Conservation (phyloP, 2,797 vertebrate species). For the Ficedula albicollis region DNA sequence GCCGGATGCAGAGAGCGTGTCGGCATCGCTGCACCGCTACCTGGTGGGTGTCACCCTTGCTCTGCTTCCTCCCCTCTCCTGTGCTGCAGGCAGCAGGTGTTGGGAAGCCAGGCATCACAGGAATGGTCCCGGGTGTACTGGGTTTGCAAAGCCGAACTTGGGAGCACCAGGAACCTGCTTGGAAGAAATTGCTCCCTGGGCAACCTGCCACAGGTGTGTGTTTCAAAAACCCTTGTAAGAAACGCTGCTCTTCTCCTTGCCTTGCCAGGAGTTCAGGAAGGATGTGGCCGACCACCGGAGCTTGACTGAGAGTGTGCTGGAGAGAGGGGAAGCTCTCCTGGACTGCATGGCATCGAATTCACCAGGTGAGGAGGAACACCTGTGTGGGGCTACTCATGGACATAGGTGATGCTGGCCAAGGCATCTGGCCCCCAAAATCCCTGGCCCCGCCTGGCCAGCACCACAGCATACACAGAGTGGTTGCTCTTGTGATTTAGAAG, state of each 20-base stretch:
- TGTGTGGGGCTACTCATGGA: background rate
- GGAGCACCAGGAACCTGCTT: background rate
- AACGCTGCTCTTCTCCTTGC: background rate
- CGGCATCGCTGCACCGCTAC: conserved; percentile 81
- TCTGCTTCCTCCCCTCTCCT: background rate
- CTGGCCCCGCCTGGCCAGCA: background rate
- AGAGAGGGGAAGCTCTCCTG: conserved; percentile 85
- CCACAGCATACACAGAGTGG: rapidly evolving
- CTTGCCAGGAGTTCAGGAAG: conserved; percentile 84
- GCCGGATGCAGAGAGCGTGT: conserved; percentile 71
- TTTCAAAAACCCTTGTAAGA: background rate
- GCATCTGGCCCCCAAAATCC: background rate
- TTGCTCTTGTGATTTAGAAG: background rate
- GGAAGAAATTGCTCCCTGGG: background rate
- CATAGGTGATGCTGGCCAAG: background rate
- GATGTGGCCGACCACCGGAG: conserved; percentile 81
- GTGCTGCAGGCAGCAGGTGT: background rate
- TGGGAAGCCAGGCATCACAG: background rate
- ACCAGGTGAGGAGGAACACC: conserved; percentile 76
- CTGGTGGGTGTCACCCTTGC: conserved; percentile 75
- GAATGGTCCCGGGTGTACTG: background rate
- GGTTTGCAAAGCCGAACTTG: background rate
- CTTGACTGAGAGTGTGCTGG: conserved; percentile 83
- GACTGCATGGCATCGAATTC: conserved; percentile 81
- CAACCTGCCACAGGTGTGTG: background rate